Conservation (phyloP, 2,888 invertebrate genomes). For the Spisula subtruncata region DNA sequence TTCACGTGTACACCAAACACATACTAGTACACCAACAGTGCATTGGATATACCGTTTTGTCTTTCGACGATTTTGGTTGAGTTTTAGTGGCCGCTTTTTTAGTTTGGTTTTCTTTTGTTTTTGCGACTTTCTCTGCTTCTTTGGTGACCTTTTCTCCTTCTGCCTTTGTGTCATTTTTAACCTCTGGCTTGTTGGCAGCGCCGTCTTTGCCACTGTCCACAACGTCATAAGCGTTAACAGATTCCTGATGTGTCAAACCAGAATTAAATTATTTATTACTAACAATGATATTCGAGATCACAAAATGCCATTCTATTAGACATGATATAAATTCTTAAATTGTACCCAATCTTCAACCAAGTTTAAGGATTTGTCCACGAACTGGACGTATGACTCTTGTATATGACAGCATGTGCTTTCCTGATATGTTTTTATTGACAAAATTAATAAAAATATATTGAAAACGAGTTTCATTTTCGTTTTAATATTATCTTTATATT, state of each 20-base stretch:
- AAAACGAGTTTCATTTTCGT: too few relatives aligned
- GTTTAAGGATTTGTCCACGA: too few relatives aligned
- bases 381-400: too few relatives aligned
- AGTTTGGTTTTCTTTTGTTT: slow-evolving; percentile 9
- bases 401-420: background rate
- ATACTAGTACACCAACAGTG: background rate
- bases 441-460: too few relatives aligned
- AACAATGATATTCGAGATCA: too few relatives aligned
- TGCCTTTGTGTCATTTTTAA: background rate
- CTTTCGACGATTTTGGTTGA: background rate
- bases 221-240: background rate
- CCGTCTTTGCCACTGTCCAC: background rate
- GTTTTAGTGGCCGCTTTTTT: slow-evolving; percentile 5
- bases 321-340: too few relatives aligned
- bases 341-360: too few relatives aligned
- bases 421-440: too few relatives aligned
- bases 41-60: background rate
- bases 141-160: background rate
- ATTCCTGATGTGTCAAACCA: background rate
- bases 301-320: too few relatives aligned
- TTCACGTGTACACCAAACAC: background rate
- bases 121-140: background rate
- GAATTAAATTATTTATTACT: too few relatives aligned
- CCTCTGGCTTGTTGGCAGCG: background rate
- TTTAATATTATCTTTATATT: too few relatives aligned